A percentile compares a stretch with the other conserved stretches of the same genome.
Conservation (phyloP, 2,888 invertebrate genomes). For the Bhutanitis thaidina region DNA sequence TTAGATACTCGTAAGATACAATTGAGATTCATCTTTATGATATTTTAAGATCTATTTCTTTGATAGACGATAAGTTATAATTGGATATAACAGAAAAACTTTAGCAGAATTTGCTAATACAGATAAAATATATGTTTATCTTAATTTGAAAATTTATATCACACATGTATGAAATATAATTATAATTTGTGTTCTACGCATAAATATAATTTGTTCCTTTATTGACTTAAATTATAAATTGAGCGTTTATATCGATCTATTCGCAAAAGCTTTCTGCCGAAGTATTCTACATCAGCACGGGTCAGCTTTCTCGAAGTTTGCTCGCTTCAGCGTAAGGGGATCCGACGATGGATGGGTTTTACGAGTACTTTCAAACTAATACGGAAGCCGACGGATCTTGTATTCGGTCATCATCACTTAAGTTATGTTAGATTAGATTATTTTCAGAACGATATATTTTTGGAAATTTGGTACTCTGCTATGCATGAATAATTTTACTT, state of each 20-base stretch:
- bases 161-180: background rate
- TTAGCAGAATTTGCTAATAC: too few species aligned
- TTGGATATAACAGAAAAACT: too few species aligned
- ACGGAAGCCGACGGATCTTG: constrained; percentile 9
- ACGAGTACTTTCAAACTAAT: constrained; percentile 17
- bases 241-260: background rate
- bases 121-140: too few species aligned
- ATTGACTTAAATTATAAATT: constrained; percentile 4
- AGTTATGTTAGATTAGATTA: background rate
- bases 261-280: background rate
- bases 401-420: constrained; percentile 12
- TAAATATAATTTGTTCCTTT: background rate
- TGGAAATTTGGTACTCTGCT: too few species aligned
- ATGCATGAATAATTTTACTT: too few species aligned
- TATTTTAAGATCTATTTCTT: too few species aligned
- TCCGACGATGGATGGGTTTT: constrained; percentile 16
- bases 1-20: too few species aligned
- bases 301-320: constrained; percentile 22
- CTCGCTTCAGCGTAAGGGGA: constrained; percentile 13
- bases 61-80: too few species aligned
- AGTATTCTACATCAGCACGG: constrained; percentile 21
- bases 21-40: too few species aligned
- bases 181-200: background rate
- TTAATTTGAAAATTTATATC: too few species aligned
- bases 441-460: background rate